phyloP scores from a whole-genome alignment of 2,113 vertebrate species.

The Ptychochromis oligacanthus region DNA sequence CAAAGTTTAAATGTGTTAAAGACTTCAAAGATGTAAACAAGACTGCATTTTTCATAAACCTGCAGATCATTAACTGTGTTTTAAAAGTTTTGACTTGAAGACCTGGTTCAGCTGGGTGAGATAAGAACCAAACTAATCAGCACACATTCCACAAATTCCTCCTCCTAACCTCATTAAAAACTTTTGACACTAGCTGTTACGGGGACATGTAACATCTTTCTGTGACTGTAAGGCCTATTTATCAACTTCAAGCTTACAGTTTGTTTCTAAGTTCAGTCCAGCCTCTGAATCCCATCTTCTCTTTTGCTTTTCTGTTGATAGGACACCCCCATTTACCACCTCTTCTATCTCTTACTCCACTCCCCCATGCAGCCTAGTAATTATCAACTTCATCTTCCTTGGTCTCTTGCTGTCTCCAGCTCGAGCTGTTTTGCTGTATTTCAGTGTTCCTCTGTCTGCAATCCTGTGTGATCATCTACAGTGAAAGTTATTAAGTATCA shows the following conservation, averaged over 20 bases:
- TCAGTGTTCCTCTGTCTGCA: background rate
- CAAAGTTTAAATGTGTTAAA: background rate
- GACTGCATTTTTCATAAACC: background rate
- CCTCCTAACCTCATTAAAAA: constrained; percentile 23
- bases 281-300: background rate
- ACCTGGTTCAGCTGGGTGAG: background rate
- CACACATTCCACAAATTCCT: background rate
- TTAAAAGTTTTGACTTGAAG: background rate
- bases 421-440: background rate
- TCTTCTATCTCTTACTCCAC: background rate
- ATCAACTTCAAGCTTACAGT: background rate
- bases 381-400: background rate
- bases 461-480: background rate
- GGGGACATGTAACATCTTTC: background rate
- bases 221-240: background rate
- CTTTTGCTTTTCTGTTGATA: background rate
- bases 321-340: background rate
- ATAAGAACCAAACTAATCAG: background rate
- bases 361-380: background rate
- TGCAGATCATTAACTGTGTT: constrained; percentile 1
- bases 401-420: background rate
- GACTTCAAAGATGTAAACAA: background rate
- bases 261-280: background rate
- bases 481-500: constrained; percentile 1
- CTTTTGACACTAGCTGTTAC: background rate